Conservation (phyloP, 2,888 invertebrate genomes). For the Craniophora ligustri region DNA sequence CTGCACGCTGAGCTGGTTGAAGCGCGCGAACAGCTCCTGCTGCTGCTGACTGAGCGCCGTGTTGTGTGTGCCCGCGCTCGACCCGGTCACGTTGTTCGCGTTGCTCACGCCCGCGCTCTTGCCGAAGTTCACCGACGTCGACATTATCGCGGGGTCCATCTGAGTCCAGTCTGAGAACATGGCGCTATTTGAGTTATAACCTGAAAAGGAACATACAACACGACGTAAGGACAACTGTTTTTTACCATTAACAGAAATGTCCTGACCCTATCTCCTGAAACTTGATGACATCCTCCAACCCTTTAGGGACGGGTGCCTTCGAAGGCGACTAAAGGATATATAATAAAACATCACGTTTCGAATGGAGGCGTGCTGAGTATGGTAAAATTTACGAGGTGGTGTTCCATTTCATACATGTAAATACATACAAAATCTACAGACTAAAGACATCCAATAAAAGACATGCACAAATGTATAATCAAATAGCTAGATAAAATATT, state of each 20-base stretch:
- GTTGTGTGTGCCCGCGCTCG: constrained; percentile 17
- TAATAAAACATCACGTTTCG: no score
- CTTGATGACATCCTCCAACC: no score
- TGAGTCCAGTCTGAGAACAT: constrained; percentile 95
- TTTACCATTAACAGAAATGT: constrained; percentile 35
- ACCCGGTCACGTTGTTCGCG: constrained; percentile 38
- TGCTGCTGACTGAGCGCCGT: constrained; percentile 61
- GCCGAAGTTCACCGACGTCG: constrained; percentile 90
- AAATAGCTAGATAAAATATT: no score
- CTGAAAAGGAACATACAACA: constrained; percentile 59
- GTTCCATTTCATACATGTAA: no score
- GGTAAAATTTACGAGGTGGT: no score
- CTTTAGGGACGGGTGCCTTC: no score
- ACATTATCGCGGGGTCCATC: constrained; percentile 97
- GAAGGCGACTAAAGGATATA: no score
- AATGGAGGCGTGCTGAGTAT: no score
- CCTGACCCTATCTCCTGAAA: constrained; percentile 27
- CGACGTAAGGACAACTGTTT: constrained; percentile 39
- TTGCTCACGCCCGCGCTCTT: constrained; percentile 59
- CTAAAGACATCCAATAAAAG: no score
- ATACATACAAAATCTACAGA: no score
- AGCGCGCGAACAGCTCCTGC: constrained; percentile 80
- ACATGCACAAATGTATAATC: no score
- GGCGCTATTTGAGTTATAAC: constrained; percentile 71
- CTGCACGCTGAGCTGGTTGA: constrained; percentile 74